Base-by-base conservation (phyloP, 2,888 invertebrate genomes). In the Heliconius aoede region DNA sequence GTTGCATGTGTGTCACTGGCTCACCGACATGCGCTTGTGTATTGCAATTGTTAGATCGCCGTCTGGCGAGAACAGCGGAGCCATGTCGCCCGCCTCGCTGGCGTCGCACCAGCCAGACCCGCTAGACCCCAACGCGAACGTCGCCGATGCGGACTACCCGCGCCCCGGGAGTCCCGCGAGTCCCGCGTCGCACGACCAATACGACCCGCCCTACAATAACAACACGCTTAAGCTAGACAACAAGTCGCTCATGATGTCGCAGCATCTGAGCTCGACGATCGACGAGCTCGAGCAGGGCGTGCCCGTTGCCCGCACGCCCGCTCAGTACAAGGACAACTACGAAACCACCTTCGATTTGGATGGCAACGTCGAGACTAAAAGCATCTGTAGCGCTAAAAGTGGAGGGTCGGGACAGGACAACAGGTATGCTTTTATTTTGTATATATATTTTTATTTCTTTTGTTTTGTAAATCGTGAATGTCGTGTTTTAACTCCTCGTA, bases 281-380 rank as follows among this genome's bases (percentile, higher is more conserved):
- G 92, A 94, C 76, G 93, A 93, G 24, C 91, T 90, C 80, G 92
- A 93, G 28, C 91, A 88, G 80, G 88, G 86, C 81, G 83, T 84
- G 30, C 84, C 85, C 79, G 85, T 85, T 58, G 89, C 87, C 75
- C 88, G 93, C 72, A 89, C 88, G 11, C 85, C 86, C 68, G 90
- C 93, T 62, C 94, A 95, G 76, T 95, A 95, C 84, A 96, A 96
- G 84, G 97, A 97, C 88, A 97, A 96, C 91, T 97, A 96, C 87
- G 97, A 97, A 89, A 97, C 98, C 24, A 98, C 97, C 51, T 98
- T 98, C 91, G 98, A 98, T 90, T 95, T 98, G 84, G 98, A 98
- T 87, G 98, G 98, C 79, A 98, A 98, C 90, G 97, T 98, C 80
- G 98, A 98, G 90, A 98, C 98, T 7, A 97, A 98, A 84, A 98